Base-by-base conservation (phyloP, 2,113 vertebrate species). In the Osmerus mordax region DNA sequence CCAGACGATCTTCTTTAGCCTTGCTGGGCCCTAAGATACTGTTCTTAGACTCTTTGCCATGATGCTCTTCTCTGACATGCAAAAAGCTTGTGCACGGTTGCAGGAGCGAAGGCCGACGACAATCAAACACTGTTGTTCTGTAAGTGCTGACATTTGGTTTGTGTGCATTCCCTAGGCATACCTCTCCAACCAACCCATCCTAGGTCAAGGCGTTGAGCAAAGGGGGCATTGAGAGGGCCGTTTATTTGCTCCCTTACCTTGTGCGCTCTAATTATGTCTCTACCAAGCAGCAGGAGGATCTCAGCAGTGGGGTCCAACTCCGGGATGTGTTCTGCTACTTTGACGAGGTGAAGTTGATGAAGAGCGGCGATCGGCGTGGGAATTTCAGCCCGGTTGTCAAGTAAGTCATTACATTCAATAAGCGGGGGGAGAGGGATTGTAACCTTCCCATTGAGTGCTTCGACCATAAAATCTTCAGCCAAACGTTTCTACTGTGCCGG, bases 241-340 rank as follows among this genome's bases (percentile, higher is more conserved):
- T 61, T 74, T 12, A 75, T 18, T 7, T 65, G 67, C 19, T 75
- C 19, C 29, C 67, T 61, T 4, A 75, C 73, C 25, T 70, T 75
- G 32, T 75, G 73, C 23, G 21, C 67, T 3, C 52, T 63, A 6
- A 70, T 8, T 0, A 65, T 18, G 18, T 75, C 67, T 70, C 60
- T 69, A 12, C 73, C 60, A 0, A 69, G 67, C 15, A 74, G 28
- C 58, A 74, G 21, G 25, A 25, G 25, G 25, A 25, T 25, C 25
- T 25, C 25, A 25, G 25, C 25, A 25, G 25, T 25, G 25, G 25
- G 25, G 25, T 25, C 25, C 25, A 21, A 21, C 21, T 21, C 21
- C 21, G 60, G 60, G 25, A 62, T 62, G 60, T 62, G 60, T 11
- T 62, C 25, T 13, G 60, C 60, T 13, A 62, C 9, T 2, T 62